Base-by-base conservation (phyloP, 2,888 invertebrate genomes). In the Eretmocerus hayati region DNA sequence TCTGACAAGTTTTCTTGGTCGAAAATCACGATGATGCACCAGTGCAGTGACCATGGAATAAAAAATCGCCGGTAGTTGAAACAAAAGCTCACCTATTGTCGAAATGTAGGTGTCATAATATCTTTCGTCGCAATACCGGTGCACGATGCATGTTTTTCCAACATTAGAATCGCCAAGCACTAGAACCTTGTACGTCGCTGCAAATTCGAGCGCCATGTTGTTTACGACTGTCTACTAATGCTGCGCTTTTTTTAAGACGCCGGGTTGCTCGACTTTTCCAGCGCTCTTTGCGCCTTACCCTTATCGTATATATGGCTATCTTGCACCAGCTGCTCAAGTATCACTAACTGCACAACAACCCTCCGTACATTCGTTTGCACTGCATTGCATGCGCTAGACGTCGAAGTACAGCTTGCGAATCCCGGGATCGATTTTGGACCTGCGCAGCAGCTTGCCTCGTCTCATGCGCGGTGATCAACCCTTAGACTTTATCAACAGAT, bases 81-180 rank as follows among this genome's bases (percentile, higher is more conserved):
- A 30, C 8, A 30, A 30, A 30, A n/a, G n/a, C n/a, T 83, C 72
- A 89, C 90, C 90, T 75, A 90, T 90, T 57, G 90, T 90, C 40
- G 89, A 89, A 75, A 90, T 90, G 74, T 90, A 90, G 59, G 90
- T 88, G 71, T 90, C 90, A 74, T 89, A 90, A 74, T 88, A 90
- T 63, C 87, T 80, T 73, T 90, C 90, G 71, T 90, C 90, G 71
- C 90, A 90, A 67, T 89, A 90, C 73, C 90, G 80, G 72, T 90
- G 90, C 62, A 90, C 89, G 62, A 90, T 87, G 74, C 90, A 90
- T 52, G 90, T 90, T 77, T 90, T 90, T 16, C 90, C 90, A 55
- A 90, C 90, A 76, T 90, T 90, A 45, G 89, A 89, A 75, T 90
- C 90, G 49, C 90, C 90, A 66, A 90, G 76, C 63, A 90, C 88